These are phyloP conservation scores for Acrocyrtus sp. DNA, from an alignment of 2,888 invertebrate genomes.

Conservation along the genomic window DNA sequence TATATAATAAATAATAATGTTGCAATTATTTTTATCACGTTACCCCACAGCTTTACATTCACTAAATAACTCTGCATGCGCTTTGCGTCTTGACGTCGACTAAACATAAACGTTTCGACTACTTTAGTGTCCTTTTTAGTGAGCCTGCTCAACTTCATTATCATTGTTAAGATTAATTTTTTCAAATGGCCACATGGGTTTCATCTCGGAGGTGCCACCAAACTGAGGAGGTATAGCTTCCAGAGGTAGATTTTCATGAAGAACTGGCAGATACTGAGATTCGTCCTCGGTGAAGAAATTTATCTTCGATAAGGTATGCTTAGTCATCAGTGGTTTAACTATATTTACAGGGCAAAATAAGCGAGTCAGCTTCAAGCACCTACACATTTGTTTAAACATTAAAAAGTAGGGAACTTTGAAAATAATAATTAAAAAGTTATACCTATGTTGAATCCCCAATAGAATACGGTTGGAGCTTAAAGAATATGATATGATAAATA, in stretches of 20 bases:
- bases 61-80: neutral
- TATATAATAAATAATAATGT: no score
- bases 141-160: neutral
- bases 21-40: neutral
- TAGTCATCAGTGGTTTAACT: slow-evolving; percentile 50
- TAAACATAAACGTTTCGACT: neutral
- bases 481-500: neutral
- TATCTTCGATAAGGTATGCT: slow-evolving; percentile 50
- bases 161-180: neutral
- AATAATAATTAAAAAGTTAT: no score
- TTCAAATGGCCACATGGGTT: slow-evolving; percentile 26
- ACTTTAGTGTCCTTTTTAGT: neutral
- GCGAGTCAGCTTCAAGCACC: no score
- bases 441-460: slow-evolving; percentile 53
- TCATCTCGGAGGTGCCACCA: slow-evolving; percentile 46
- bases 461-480: slow-evolving; percentile 45
- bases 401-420: no score
- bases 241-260: slow-evolving; percentile 43
- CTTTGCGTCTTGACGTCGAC: neutral
- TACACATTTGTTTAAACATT: no score
- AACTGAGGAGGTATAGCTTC: slow-evolving; percentile 46
- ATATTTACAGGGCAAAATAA: no score
- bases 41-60: neutral
- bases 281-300: slow-evolving; percentile 39
- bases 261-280: slow-evolving; percentile 33